Evolutionary conservation across 2,888 invertebrate genomes (phyloP).

Genomic region (Plagiodera versicolora): DNA sequence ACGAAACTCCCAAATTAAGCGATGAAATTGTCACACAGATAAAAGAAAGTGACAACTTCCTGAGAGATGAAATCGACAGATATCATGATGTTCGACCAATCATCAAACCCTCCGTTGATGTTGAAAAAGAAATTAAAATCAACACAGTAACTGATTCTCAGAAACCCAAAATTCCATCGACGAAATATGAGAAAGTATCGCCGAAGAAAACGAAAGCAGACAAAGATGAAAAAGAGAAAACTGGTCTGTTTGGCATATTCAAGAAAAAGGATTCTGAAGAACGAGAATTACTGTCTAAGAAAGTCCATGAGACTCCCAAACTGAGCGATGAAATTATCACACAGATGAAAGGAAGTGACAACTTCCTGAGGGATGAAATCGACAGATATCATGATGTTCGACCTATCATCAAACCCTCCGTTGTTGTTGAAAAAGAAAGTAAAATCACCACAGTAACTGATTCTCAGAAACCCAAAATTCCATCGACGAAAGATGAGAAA

Average conservation of each 20-base stretch:
- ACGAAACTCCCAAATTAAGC: constrained; percentile 4
- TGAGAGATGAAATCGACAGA: constrained; percentile 36
- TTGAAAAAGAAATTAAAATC: background rate
- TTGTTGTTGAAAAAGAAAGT: background rate
- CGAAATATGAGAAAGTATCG: background rate
- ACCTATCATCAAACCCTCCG: background rate
- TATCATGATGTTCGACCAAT: constrained; percentile 31
- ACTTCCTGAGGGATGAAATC: constrained; percentile 35
- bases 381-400: constrained; percentile 32
- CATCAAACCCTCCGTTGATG: background rate
- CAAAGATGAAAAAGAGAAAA: constrained; percentile 5
- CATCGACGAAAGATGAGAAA: background rate
- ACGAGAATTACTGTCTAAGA: background rate
- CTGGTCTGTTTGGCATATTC: constrained; percentile 19
- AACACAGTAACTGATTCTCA: background rate
- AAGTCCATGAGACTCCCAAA: constrained; percentile 7
- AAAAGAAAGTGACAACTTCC: constrained; percentile 26
- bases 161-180: background rate
- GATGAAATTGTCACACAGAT: background rate
- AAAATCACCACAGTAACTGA: background rate
- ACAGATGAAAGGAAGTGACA: constrained; percentile 29
- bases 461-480: no score
- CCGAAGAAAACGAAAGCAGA: constrained; percentile 10
- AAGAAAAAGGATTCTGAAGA: constrained; percentile 16
- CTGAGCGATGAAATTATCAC: constrained; percentile 26